phyloP scores from a whole-genome alignment of 2,888 invertebrate genomes.

The Chloromyia formosa region DNA sequence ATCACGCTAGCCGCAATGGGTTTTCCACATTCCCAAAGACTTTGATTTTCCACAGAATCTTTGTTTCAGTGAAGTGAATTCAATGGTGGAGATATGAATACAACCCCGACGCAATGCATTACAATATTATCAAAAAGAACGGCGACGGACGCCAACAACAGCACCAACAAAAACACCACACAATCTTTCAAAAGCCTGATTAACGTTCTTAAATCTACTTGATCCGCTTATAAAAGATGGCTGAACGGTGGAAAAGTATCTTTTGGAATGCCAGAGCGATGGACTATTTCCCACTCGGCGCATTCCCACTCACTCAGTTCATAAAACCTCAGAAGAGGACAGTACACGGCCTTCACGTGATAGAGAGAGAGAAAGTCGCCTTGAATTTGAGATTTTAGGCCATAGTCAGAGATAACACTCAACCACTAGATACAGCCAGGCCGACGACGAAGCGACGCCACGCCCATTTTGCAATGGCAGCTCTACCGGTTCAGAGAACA shows the following conservation, averaged over 20 bases:
- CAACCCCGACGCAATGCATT: too few relatives aligned
- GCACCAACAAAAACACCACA: constrained; percentile 19
- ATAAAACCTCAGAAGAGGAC: neutral
- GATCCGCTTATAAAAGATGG: constrained; percentile 49
- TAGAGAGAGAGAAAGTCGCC: neutral
- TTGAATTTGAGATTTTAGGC: neutral
- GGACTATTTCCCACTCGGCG: neutral
- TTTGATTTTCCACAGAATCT: constrained; percentile 2
- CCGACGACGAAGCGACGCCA: constrained; percentile 2
- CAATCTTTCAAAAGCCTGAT: constrained; percentile 46
- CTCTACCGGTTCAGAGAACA: constrained; percentile 21
- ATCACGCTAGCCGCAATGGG: neutral
- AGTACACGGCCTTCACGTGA: neutral
- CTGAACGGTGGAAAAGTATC: constrained; percentile 17
- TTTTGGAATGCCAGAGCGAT: constrained; percentile 18
- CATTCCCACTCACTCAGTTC: too few relatives aligned
- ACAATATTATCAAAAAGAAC: too few relatives aligned
- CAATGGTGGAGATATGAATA: too few relatives aligned
- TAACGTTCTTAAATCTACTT: constrained; percentile 47
- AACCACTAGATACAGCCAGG: neutral
- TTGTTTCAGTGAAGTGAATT: too few relatives aligned
- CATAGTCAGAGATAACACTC: neutral
- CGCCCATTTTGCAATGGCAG: constrained; percentile 62
- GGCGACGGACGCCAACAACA: neutral
- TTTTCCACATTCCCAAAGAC: constrained; percentile 21